Base-by-base conservation (phyloP, 2,888 invertebrate genomes). In the Callimorpha dominula region DNA sequence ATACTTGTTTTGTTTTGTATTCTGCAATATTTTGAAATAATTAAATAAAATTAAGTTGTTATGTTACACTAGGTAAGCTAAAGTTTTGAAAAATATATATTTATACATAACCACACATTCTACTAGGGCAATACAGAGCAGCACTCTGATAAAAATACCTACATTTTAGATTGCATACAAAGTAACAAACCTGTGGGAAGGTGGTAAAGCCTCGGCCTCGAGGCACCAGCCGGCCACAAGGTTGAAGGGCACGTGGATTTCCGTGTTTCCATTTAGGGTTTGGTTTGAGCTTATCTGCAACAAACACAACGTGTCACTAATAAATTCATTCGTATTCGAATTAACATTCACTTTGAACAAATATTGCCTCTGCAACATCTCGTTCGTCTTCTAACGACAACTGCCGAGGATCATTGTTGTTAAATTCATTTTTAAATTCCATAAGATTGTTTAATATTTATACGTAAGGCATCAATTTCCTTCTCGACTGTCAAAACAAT, bases 221-320 rank as follows among this genome's bases (percentile, higher is more conserved):
- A 99, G 98, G 90, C 99, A 98, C 99, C 99, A 99, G 31, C 99
- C 98, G 65, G 99, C 97, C 86, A 99, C 97, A 78, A 99, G 96
- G 78, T 98, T 97, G 83, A 99, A 96, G 0, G 99, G 99, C 65
- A 96, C 96, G 72, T 96, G 96, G 75, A 95, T 96, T 86, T 96
- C 96, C 63, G 95, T 95, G 84, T 95, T 95, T 31, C 95, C 96
- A 91, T 94, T 95, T 75, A 95, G 87, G 20, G 95, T 94, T 84
- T 96, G 96, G 78, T 96, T 96, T 75, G 94, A 92, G 85, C 95
- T 95, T 91, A 96, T 96, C 96, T 96, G 88, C 46, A 89, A 90
- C 50, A 76, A 82, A 84, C 70, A 80, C 65, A 65, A 79, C 64
- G 71, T 74, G 9, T 76, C 74, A 78, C 57, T 42, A 81, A 68